A percentile compares a stretch with the other conserved stretches of the same genome.
Conservation (phyloP, 2,113 vertebrate species). For the Chaenogobius annularis region DNA sequence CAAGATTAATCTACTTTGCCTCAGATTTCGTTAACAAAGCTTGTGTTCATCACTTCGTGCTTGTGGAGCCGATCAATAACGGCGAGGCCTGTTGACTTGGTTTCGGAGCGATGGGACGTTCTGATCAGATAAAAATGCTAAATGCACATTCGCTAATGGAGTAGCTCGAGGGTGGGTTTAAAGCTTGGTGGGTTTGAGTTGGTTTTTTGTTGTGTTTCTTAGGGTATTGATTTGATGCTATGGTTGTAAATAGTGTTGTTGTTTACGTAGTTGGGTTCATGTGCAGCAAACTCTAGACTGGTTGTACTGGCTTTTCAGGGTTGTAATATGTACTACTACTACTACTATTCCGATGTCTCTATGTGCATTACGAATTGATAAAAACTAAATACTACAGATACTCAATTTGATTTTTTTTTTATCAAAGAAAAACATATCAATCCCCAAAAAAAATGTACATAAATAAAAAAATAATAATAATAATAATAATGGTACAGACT, state of each 20-base stretch:
- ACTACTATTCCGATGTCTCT: no score
- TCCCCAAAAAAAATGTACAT: no score
- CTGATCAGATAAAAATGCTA: conserved; percentile 12
- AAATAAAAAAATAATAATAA: no score
- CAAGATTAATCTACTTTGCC: conserved; percentile 9
- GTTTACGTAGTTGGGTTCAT: background rate
- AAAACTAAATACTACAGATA: no score
- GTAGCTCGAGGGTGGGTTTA: background rate
- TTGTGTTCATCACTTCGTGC: background rate
- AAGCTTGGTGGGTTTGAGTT: background rate
- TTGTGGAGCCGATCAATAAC: conserved; percentile 7
- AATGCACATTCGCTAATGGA: background rate
- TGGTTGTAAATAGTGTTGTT: background rate
- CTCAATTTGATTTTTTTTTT: no score
- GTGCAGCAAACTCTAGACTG: background rate
- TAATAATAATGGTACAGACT: no score
- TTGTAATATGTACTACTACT: no score
- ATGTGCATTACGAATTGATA: no score
- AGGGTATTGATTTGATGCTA: background rate
- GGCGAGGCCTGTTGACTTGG: background rate
- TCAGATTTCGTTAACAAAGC: conserved; percentile 16
- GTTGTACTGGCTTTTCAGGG: no score
- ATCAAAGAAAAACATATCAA: no score
- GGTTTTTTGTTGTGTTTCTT: background rate
- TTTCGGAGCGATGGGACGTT: background rate